Evolutionary conservation across 2,888 invertebrate species (phyloP).

Genomic region (Hydrotaea diabolus): DNA sequence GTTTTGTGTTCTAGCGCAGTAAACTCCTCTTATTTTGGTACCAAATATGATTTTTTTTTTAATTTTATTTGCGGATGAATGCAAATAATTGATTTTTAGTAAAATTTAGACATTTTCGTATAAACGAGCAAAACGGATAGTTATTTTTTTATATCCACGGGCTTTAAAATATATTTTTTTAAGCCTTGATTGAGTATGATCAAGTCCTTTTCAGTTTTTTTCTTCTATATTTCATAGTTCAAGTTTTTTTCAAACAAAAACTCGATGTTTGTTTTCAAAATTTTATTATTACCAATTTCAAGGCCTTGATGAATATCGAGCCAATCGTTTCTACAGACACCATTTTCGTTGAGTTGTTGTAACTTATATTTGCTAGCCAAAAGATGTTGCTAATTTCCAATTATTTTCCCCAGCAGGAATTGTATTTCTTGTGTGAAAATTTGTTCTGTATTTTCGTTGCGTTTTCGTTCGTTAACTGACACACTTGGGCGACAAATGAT

Average conservation of each 20-base stretch:
- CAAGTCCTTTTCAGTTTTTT: not conserved
- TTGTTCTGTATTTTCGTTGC: conserved; percentile 54
- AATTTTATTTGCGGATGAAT: no score
- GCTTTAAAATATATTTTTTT: no score
- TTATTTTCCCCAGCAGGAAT: conserved; percentile 10
- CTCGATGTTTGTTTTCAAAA: not conserved
- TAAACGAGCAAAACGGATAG: conserved; percentile 37
- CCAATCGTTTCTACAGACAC: conserved; percentile 91
- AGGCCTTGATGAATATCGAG: conserved; percentile 89
- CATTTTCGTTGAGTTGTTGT: conserved; percentile 82
- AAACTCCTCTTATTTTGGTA: no score
- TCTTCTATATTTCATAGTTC: not conserved
- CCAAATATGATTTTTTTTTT: no score
- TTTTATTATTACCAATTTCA: conserved; percentile 86
- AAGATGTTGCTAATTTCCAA: not conserved
- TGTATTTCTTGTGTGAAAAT: conserved; percentile 28
- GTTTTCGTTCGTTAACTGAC: conserved; percentile 76
- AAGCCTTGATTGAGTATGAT: no score
- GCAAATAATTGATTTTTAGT: not conserved
- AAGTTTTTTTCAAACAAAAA: not conserved
- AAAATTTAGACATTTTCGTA: no score
- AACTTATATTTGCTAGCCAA: conserved; percentile 5
- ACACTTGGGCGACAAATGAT: conserved; percentile 63
- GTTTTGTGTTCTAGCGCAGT: no score
- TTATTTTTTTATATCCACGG: no score